phyloP scores from a whole-genome alignment of 2,113 vertebrate species.

The Chaetura pelagica region DNA sequence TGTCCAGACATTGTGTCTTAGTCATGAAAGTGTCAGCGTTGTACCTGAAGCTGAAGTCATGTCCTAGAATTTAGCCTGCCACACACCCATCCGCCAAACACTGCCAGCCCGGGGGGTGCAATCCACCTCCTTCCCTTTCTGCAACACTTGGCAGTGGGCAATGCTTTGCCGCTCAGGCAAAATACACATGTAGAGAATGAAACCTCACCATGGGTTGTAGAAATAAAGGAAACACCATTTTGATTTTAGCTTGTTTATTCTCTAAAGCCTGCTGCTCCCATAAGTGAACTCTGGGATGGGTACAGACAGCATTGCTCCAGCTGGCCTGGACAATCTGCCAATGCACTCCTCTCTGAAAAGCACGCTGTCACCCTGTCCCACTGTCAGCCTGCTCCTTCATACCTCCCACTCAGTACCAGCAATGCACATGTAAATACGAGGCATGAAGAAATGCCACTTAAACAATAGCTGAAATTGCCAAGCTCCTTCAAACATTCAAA shows the following conservation, averaged over 20 bases:
- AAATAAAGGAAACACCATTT: not conserved
- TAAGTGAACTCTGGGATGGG: not conserved
- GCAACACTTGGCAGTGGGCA: accelerated
- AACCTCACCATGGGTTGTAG: not conserved
- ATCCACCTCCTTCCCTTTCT: not conserved
- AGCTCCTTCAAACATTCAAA: not conserved
- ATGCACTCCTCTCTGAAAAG: not conserved
- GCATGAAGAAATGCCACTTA: not conserved
- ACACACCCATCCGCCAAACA: accelerated
- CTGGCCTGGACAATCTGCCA: not conserved
- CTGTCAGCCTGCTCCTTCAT: not conserved
- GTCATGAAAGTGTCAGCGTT: not conserved
- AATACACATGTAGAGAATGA: accelerated
- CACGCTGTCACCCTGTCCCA: not conserved
- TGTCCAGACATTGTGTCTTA: not conserved
- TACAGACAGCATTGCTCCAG: not conserved
- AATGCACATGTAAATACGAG: not conserved
- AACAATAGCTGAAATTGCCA: not conserved
- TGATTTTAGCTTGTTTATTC: not conserved
- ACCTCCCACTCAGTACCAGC: not conserved
- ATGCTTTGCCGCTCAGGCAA: not conserved
- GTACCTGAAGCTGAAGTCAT: not conserved
- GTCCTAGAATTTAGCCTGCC: not conserved
- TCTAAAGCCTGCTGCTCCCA: not conserved
- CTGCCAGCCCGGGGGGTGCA: not conserved